A percentile compares a stretch with the other conserved stretches of the same genome.
Evolutionary conservation across 2,113 vertebrate species (phyloP).

Genomic region (Eulacestoma nigropectus): DNA sequence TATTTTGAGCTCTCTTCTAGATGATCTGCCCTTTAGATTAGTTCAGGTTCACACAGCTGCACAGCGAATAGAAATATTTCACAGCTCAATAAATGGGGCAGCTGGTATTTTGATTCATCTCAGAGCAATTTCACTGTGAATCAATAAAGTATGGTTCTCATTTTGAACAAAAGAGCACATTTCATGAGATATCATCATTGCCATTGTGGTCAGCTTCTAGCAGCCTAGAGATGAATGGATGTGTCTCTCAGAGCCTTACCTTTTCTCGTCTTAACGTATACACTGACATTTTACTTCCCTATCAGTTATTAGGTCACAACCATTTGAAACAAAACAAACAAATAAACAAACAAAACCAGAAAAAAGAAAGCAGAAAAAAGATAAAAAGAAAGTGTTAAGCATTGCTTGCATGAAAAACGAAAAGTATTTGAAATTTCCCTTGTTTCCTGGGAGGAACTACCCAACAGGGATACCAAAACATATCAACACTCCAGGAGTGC

Average conservation of each 20-base stretch:
- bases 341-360: not conserved
- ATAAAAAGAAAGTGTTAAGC: not conserved
- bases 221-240: slow-evolving; percentile 15
- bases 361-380: not conserved
- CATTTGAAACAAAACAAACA: not conserved
- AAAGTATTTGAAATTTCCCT: not conserved
- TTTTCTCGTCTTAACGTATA: not conserved
- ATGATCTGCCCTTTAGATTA: slow-evolving; percentile 38
- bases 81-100: slow-evolving; percentile 17
- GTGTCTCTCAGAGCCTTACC: not conserved
- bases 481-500: not conserved
- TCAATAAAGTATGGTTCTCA: slow-evolving; percentile 38
- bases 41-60: slow-evolving; percentile 45
- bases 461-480: not conserved
- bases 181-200: slow-evolving; percentile 2
- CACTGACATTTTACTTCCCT: not conserved
- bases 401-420: not conserved
- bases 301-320: not conserved
- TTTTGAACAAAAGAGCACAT: slow-evolving; percentile 22
- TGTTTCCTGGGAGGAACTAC: not conserved
- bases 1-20: slow-evolving; percentile 41
- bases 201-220: not conserved
- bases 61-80: slow-evolving; percentile 27
- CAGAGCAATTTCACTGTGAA: slow-evolving; percentile 16
- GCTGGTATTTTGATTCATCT: slow-evolving; percentile 43